Conservation (phyloP, 2,888 invertebrate species). For the Nemotelus pantherinus region DNA sequence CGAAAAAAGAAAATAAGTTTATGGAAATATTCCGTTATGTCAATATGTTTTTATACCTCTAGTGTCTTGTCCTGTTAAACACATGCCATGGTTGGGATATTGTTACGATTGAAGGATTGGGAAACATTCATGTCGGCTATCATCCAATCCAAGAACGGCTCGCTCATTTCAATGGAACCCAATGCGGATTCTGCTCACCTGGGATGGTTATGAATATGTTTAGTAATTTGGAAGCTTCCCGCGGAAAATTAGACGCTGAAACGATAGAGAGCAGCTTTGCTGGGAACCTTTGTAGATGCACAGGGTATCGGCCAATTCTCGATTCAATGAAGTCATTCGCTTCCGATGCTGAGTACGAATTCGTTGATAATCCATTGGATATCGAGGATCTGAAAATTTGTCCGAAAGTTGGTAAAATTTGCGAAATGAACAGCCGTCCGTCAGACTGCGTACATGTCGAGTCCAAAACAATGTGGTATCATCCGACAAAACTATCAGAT, state of each 20-base stretch:
- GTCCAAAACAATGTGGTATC: slow-evolving; percentile 41
- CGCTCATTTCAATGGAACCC: slow-evolving; percentile 75
- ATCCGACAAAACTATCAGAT: slow-evolving; percentile 37
- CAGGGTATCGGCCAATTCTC: slow-evolving; percentile 80
- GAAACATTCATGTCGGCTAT: slow-evolving; percentile 72
- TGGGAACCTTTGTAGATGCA: slow-evolving; percentile 82
- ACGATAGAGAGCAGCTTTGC: slow-evolving; percentile 81
- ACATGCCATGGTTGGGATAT: slow-evolving; percentile 75
- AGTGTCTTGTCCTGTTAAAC: slow-evolving; percentile 73
- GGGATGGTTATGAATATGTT: slow-evolving; percentile 81
- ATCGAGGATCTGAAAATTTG: slow-evolving; percentile 48
- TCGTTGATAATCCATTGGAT: slow-evolving; percentile 35
- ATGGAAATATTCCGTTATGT: no score
- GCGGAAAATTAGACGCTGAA: slow-evolving; percentile 68
- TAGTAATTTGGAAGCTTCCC: slow-evolving; percentile 67
- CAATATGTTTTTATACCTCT: not conserved
- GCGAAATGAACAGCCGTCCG: not conserved
- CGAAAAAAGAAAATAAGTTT: no score
- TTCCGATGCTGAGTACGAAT: slow-evolving; percentile 67
- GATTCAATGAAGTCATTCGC: slow-evolving; percentile 83
- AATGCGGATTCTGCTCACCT: slow-evolving; percentile 81
- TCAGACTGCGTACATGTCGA: not conserved
- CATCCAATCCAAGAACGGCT: slow-evolving; percentile 75
- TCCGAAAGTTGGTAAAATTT: slow-evolving; percentile 35
- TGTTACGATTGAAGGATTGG: slow-evolving; percentile 79